Evolutionary conservation across 2,113 vertebrate genomes (phyloP).

Genomic region (Syngnathus typhle): DNA sequence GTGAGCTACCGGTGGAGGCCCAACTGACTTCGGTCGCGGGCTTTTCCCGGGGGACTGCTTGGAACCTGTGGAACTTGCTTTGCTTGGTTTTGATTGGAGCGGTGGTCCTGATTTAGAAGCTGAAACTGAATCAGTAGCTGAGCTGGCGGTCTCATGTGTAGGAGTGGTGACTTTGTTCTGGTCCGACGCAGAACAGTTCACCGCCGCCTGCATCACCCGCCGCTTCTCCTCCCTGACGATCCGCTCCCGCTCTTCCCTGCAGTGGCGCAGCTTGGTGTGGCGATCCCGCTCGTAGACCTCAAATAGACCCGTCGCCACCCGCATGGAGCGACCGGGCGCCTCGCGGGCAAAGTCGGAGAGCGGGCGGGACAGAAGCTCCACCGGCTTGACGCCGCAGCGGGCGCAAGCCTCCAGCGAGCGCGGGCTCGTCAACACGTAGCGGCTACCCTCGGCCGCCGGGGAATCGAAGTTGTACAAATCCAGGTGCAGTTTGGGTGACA

Average conservation of each 20-base stretch:
- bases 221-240: conserved; percentile 89
- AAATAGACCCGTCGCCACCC: conserved; percentile 86
- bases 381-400: conserved; percentile 86
- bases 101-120: conserved; percentile 38
- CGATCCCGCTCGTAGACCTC: conserved; percentile 87
- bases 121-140: conserved; percentile 36
- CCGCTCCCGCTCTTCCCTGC: conserved; percentile 85
- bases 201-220: conserved; percentile 75
- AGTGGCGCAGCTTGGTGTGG: conserved; percentile 85
- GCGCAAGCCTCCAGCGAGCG: conserved; percentile 95
- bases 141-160: conserved; percentile 44
- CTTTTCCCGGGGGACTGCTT: conserved; percentile 18
- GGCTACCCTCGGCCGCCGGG: conserved; percentile 86
- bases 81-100: conserved; percentile 37
- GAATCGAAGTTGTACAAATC: conserved; percentile 95
- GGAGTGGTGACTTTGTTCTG: conserved; percentile 32
- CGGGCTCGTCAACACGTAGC: conserved; percentile 94
- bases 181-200: conserved; percentile 62
- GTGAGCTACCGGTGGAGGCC: conserved; percentile 45
- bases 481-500: conserved; percentile 81
- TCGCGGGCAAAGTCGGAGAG: conserved; percentile 85
- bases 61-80: conserved; percentile 40
- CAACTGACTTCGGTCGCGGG: conserved; percentile 37
- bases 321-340: conserved; percentile 87
- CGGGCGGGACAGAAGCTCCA: conserved; percentile 84